Evolutionary conservation across 2,797 vertebrate species (phyloP).

Genomic region (Anguilla pacifica): DNA sequence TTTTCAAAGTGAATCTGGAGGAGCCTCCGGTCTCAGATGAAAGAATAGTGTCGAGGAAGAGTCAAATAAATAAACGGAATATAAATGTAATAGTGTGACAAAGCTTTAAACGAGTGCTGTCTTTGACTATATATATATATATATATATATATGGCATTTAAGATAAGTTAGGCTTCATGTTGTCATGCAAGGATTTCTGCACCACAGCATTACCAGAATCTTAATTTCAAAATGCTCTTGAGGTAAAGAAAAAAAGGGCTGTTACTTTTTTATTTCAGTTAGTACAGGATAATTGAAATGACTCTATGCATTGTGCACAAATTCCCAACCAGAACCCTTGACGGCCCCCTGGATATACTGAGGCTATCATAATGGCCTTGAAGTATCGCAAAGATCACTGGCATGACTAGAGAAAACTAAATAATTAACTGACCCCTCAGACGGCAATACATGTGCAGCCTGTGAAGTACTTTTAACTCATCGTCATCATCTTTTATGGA

Average conservation of each 20-base stretch:
- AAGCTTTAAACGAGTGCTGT: neutral
- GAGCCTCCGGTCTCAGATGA: neutral
- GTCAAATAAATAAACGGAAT: neutral
- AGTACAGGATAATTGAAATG: slow-evolving; percentile 77
- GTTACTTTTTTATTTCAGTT: slow-evolving; percentile 73
- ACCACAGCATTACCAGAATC: neutral
- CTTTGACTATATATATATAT: neutral
- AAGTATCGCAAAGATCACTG: slow-evolving; percentile 77
- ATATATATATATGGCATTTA: neutral
- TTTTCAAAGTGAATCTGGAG: neutral
- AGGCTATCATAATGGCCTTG: slow-evolving; percentile 75
- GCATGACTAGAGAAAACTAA: slow-evolving; percentile 73
- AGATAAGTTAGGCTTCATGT: neutral
- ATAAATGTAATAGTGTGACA: neutral
- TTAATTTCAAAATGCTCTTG: slow-evolving; percentile 31
- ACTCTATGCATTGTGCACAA: slow-evolving; percentile 53
- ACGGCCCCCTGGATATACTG: slow-evolving; percentile 11
- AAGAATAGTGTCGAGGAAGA: neutral
- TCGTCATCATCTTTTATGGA: slow-evolving; percentile 27
- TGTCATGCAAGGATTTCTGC: neutral
- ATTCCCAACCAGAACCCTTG: slow-evolving; percentile 38
- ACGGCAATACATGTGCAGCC: slow-evolving; percentile 28
- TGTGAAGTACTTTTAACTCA: slow-evolving; percentile 33
- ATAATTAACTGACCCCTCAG: slow-evolving; percentile 60
- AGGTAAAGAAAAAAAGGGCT: slow-evolving; percentile 52